Conservation (phyloP, 2,797 vertebrate genomes). For the Falco peregrinus region DNA sequence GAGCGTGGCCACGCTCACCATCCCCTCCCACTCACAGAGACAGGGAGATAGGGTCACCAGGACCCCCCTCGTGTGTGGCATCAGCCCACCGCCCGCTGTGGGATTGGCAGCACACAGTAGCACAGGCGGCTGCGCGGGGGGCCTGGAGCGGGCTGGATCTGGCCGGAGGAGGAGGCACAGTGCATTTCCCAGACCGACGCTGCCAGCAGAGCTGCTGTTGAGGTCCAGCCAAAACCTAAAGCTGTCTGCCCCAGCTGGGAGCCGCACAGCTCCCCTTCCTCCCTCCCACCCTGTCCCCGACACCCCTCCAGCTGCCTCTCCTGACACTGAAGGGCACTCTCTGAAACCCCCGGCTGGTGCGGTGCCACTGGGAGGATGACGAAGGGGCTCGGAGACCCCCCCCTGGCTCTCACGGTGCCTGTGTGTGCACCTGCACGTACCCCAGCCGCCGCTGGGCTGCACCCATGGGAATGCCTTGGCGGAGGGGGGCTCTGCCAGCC, state of each 20-base stretch:
- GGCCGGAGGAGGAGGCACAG: background rate
- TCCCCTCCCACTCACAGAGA: background rate
- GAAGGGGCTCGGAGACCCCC: background rate
- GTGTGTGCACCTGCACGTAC: background rate
- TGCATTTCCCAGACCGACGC: background rate
- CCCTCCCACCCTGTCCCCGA: background rate
- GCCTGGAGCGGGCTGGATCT: background rate
- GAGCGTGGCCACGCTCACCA: rapidly evolving
- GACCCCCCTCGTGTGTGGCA: background rate
- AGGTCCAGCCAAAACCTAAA: conserved; percentile 29
- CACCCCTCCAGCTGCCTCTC: conserved; percentile 39
- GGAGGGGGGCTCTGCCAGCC: background rate
- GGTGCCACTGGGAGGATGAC: background rate
- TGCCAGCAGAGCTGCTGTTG: conserved; percentile 37
- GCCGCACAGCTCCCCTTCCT: background rate
- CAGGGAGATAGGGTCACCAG: background rate
- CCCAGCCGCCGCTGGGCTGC: rapidly evolving
- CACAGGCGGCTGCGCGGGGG: background rate
- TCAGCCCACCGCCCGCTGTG: background rate
- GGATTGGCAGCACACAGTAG: conserved; percentile 2
- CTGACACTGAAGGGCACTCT: background rate
- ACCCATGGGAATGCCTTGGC: background rate
- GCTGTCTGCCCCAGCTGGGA: background rate
- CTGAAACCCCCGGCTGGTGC: background rate
- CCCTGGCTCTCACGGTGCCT: background rate